phyloP scores from a whole-genome alignment of 2,888 invertebrate species.

The Eupithecia insigniata region DNA sequence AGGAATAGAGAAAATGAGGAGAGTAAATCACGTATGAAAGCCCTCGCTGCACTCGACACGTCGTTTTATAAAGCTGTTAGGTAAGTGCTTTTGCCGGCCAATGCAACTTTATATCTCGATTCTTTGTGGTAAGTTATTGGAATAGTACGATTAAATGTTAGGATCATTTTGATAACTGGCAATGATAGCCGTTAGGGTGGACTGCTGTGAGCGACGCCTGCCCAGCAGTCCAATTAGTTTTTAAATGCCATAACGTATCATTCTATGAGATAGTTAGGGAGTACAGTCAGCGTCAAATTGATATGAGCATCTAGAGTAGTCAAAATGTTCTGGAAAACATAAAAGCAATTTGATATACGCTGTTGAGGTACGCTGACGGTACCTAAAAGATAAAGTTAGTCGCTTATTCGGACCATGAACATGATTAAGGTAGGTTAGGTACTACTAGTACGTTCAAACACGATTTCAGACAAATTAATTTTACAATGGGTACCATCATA shows the following conservation, averaged over 20 bases:
- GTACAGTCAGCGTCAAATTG: too few species aligned
- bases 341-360: too few species aligned
- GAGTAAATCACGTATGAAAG: slow-evolving; percentile 42
- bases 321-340: too few species aligned
- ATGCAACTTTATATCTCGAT: not conserved
- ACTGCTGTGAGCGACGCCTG: too few species aligned
- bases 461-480: not conserved
- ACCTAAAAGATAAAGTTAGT: not conserved
- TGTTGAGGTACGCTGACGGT: too few species aligned
- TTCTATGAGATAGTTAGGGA: too few species aligned
- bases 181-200: too few species aligned
- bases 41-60: slow-evolving; percentile 11
- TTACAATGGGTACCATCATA: not conserved
- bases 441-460: not conserved
- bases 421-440: not conserved
- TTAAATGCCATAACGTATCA: too few species aligned
- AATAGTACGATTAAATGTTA: not conserved
- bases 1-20: slow-evolving; percentile 40
- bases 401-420: not conserved
- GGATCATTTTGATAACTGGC: not conserved
- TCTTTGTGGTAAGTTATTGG: not conserved
- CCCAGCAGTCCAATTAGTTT: too few species aligned
- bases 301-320: too few species aligned
- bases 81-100: slow-evolving; percentile 7
- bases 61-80: slow-evolving; percentile 25